Base-by-base conservation (phyloP, 1,140 invertebrate genomes). In the Olivierus martensii region DNA sequence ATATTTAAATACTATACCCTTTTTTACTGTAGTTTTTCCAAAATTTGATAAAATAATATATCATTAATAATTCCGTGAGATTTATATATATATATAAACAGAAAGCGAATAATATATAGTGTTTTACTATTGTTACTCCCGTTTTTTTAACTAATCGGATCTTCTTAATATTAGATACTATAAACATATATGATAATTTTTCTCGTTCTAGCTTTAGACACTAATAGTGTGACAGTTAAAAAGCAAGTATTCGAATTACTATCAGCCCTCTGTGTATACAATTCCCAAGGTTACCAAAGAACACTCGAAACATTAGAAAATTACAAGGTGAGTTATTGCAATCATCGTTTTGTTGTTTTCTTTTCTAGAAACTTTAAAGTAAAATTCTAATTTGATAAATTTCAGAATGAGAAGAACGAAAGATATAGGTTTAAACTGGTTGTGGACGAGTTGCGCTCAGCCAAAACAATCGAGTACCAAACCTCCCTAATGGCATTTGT, bases 361-460 rank as follows among this genome's bases (percentile, higher is more conserved):
- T 7, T 36, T 49, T 46, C 48, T 54, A 10, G 9, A 3, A 3
- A 28, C 43, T 11, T 41, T 45, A 45, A 10, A 9, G 21, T 11
- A 17, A 45, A 18, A 18, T 22, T 45, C 12, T 45, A 11, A 10
- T 45, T 11, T 10, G 9, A 17, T 45, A 28, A 53, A 4, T 69
- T 71, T 3, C 69, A 90, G 87, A 79, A 78, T 63, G 73, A 83
- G 53, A 87, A 85, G 69, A 76, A 77, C 53, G 82, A 86, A 67
- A 61, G 67, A 22, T 70, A 74, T 55, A 62, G 73, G 17, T 75
- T 74, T 56, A 66, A 67, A 46, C 44, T 69, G 11, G 52, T 76
- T 0, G 51, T 76, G 4, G 62, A 67, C n/a, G 74, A 76, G 56
- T 61, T 76, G 9, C 58, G 62, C 17, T 38, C 49, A 4, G 64